phyloP scores from a whole-genome alignment of 1,140 invertebrate species.

The Condylostylus longicornis region DNA sequence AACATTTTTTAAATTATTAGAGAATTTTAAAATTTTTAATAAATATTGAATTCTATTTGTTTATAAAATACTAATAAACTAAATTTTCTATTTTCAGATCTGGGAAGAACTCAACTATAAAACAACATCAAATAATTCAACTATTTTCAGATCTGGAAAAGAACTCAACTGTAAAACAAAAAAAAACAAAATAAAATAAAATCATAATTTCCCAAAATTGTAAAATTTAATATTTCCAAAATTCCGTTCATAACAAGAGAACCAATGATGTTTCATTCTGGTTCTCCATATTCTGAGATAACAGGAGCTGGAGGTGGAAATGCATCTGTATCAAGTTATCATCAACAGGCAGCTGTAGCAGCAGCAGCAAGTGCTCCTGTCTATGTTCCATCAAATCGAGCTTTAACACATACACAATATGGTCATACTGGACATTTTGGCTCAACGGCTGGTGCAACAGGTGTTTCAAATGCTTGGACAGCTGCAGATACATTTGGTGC shows the following conservation, averaged over 20 bases:
- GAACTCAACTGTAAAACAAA: neutral
- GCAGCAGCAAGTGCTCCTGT: conserved; percentile 32
- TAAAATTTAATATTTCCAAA: neutral
- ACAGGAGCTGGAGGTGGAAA: conserved; percentile 23
- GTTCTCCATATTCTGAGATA: conserved; percentile 23
- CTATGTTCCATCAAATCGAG: conserved; percentile 37
- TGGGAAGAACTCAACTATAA: no score
- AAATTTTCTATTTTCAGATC: no score
- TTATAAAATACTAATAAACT: no score
- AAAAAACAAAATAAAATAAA: no score
- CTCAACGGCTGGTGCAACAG: conserved; percentile 19
- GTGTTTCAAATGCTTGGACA: conserved; percentile 30
- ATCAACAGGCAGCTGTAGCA: conserved; percentile 30
- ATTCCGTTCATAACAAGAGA: neutral
- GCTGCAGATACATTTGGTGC: conserved; percentile 22
- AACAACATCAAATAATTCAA: no score
- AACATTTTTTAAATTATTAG: no score
- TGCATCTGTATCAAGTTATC: conserved; percentile 22
- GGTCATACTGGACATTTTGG: conserved; percentile 30
- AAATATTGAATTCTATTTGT: no score
- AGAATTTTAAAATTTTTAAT: no score
- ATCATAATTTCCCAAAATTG: neutral
- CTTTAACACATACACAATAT: conserved; percentile 29
- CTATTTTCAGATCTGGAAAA: no score
- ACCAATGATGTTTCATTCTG: conserved; percentile 28